A percentile compares a stretch with the other conserved stretches of the same genome.
Evolutionary conservation across 2,113 vertebrate species (phyloP).

Genomic region (Chloebia gouldiae): DNA sequence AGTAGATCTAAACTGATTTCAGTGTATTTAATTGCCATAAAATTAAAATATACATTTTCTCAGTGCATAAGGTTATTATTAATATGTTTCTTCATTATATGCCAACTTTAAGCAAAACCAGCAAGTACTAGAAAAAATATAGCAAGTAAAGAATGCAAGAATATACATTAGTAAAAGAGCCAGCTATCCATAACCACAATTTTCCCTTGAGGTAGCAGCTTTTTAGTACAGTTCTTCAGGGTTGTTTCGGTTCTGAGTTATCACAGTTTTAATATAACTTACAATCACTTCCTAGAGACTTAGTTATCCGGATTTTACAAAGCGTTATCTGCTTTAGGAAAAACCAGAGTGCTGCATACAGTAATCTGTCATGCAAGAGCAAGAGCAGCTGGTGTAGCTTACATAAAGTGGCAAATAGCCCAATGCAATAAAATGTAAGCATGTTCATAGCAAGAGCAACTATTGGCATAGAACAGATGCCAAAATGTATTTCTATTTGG

Average conservation of each 20-base stretch:
- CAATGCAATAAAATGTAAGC: slow-evolving; percentile 45
- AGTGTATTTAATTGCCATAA: background rate
- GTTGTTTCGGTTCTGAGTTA: background rate
- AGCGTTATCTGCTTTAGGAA: slow-evolving; percentile 44
- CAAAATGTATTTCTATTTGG: slow-evolving; percentile 40
- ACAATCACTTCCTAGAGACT: slow-evolving; percentile 33
- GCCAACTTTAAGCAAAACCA: background rate
- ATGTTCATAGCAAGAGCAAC: slow-evolving; percentile 43
- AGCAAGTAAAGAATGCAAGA: background rate
- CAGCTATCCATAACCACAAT: background rate
- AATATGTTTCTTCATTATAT: background rate
- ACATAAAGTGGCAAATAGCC: slow-evolving; percentile 59
- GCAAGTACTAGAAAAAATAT: background rate
- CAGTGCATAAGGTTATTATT: background rate
- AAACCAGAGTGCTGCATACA: slow-evolving; percentile 36
- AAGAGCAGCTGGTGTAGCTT: slow-evolving; percentile 62
- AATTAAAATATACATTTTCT: background rate
- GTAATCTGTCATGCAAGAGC: slow-evolving; percentile 52
- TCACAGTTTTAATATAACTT: slow-evolving; percentile 35
- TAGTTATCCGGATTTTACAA: slow-evolving; percentile 44
- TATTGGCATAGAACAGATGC: slow-evolving; percentile 17
- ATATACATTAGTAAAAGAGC: background rate
- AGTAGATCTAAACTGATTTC: background rate
- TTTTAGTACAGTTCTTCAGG: background rate
- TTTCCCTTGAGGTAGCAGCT: background rate